These are phyloP conservation scores for Pecten maximus DNA, from an alignment of 2,888 invertebrate species.

Conservation along the genomic window DNA sequence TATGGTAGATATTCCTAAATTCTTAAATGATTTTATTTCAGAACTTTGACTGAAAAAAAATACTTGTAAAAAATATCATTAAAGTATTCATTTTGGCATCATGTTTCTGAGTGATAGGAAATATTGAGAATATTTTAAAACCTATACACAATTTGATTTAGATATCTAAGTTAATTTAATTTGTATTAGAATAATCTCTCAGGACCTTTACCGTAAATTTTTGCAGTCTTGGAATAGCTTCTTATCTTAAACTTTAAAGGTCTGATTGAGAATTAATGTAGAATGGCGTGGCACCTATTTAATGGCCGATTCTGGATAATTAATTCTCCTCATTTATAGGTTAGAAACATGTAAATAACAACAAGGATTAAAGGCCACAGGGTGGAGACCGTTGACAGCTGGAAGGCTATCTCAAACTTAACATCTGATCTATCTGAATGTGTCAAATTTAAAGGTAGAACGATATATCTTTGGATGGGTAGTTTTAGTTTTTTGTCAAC, in stretches of 20 bases:
- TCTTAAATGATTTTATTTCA: background rate
- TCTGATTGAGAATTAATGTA: background rate
- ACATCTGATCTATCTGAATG: constrained; percentile 20
- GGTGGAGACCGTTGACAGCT: background rate
- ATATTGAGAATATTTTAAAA: background rate
- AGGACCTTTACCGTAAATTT: background rate
- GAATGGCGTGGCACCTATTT: background rate
- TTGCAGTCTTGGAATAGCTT: background rate
- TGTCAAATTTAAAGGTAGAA: background rate
- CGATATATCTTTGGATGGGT: background rate
- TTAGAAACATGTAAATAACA: constrained; percentile 35
- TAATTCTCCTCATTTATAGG: background rate
- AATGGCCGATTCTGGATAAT: background rate
- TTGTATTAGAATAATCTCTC: background rate
- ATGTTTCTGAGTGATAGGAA: background rate
- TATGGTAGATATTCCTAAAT: background rate
- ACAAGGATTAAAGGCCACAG: background rate
- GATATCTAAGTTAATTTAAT: background rate
- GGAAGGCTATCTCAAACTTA: background rate
- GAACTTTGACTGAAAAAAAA: background rate
- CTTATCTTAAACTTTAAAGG: constrained; percentile 20
- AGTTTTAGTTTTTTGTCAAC: background rate
- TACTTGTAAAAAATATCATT: background rate
- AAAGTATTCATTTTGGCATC: background rate
- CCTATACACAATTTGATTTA: background rate